These are phyloP conservation scores for Neoarius graeffei DNA, from an alignment of 2,113 vertebrate genomes.

Conservation along the genomic window DNA sequence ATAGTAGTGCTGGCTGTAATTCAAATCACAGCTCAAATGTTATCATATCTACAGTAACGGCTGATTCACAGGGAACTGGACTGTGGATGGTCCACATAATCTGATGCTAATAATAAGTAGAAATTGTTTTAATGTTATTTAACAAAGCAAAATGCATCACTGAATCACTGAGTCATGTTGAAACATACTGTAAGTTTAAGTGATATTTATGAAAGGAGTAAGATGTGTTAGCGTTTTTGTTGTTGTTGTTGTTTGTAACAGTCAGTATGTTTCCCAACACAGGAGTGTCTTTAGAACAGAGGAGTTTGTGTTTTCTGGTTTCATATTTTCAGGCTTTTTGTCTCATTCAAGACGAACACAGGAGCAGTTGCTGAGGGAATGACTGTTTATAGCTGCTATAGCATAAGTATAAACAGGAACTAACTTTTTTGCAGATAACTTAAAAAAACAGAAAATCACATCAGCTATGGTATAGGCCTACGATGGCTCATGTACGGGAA, in stretches of 20 bases:
- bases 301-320: not conserved
- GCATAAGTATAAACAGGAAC: not conserved
- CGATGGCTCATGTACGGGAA: slow-evolving; percentile 44
- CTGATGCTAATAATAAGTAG: not conserved
- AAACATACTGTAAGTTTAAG: not conserved
- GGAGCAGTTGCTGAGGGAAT: not conserved
- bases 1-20: not conserved
- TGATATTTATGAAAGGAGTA: not conserved
- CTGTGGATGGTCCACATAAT: not conserved
- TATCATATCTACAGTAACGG: not conserved
- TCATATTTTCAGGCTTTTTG: not conserved
- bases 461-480: slow-evolving; percentile 10
- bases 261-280: not conserved
- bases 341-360: not conserved
- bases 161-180: not conserved
- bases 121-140: not conserved
- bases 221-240: not conserved
- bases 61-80: not conserved
- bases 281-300: not conserved
- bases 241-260: not conserved
- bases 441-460: slow-evolving; percentile 9
- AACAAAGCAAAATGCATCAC: not conserved
- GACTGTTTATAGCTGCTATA: not conserved
- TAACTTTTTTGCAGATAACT: slow-evolving; percentile 6
- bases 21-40: slow-evolving; percentile 4